Conservation (phyloP, 2,888 invertebrate species). For the Mimachlamys varia region DNA sequence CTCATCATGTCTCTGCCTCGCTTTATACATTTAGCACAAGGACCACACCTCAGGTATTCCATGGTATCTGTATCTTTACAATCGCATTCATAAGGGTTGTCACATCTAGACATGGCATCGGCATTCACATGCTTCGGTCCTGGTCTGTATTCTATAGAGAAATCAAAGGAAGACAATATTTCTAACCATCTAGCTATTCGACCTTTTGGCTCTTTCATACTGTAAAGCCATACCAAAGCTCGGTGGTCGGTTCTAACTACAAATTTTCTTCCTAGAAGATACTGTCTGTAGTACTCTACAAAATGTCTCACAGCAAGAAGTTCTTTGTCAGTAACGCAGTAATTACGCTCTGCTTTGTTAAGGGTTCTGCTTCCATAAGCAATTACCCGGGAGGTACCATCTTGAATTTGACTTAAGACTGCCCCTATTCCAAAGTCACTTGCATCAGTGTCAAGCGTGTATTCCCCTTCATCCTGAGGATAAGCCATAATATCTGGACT, state of each 20-base stretch:
- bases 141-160: no score
- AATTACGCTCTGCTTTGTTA: conserved; percentile 54
- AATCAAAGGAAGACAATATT: no score
- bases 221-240: conserved; percentile 53
- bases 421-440: conserved; percentile 51
- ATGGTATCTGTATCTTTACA: no score
- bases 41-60: no score
- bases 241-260: conserved; percentile 49
- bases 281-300: conserved; percentile 50
- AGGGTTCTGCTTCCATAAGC: conserved; percentile 51
- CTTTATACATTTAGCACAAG: no score
- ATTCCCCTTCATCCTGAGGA: conserved; percentile 50
- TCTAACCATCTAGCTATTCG: no score
- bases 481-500: conserved; percentile 53
- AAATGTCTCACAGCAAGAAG: conserved; percentile 49
- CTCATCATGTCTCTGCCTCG: no score
- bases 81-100: no score
- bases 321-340: conserved; percentile 50
- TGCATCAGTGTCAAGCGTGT: conserved; percentile 55
- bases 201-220: conserved; percentile 56
- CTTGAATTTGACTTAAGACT: conserved; percentile 54
- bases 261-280: conserved; percentile 48
- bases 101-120: no score
- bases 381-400: conserved; percentile 42
- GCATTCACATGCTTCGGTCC: no score